These are phyloP conservation scores for Formicarius rufipectus DNA, from an alignment of 2,113 vertebrate species.

Conservation along the genomic window DNA sequence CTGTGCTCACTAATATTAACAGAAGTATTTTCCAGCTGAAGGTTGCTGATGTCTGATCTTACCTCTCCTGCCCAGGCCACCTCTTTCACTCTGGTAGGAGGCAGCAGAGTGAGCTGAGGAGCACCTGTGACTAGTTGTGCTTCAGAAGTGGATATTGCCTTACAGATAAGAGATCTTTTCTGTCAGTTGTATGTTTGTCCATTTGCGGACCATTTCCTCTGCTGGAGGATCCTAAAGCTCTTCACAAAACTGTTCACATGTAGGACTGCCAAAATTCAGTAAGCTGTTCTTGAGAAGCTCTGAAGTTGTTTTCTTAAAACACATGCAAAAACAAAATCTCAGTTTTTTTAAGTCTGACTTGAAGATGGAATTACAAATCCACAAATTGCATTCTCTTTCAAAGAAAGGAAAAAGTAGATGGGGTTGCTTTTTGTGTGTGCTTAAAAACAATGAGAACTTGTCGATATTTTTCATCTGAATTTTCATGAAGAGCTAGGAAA, in stretches of 20 bases:
- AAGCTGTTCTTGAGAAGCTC: not conserved
- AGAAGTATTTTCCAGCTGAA: not conserved
- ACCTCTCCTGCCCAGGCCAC: not conserved
- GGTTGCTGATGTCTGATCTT: not conserved
- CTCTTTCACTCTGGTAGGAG: not conserved
- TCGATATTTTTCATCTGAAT: slow-evolving; percentile 61
- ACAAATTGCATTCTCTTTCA: not conserved
- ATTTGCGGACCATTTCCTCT: not conserved
- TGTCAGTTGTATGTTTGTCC: not conserved
- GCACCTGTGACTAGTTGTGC: not conserved
- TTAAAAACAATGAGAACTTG: slow-evolving; percentile 35
- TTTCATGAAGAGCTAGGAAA: slow-evolving; percentile 53
- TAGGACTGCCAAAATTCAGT: not conserved
- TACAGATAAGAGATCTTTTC: not conserved
- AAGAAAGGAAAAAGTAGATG: slow-evolving; percentile 1
- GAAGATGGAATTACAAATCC: slow-evolving; percentile 27
- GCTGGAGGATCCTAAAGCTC: not conserved
- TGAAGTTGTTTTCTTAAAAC: not conserved
- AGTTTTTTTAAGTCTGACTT: not conserved
- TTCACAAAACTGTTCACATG: not conserved
- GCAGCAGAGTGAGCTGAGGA: not conserved
- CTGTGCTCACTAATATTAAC: not conserved
- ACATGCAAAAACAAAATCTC: not conserved
- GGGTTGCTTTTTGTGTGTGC: not conserved
- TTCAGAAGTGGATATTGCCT: not conserved